A percentile compares a stretch with the other conserved stretches of the same genome.
Evolutionary conservation across 2,888 invertebrate species (phyloP).

Genomic region (Marasmarcha lunaedactyla): DNA sequence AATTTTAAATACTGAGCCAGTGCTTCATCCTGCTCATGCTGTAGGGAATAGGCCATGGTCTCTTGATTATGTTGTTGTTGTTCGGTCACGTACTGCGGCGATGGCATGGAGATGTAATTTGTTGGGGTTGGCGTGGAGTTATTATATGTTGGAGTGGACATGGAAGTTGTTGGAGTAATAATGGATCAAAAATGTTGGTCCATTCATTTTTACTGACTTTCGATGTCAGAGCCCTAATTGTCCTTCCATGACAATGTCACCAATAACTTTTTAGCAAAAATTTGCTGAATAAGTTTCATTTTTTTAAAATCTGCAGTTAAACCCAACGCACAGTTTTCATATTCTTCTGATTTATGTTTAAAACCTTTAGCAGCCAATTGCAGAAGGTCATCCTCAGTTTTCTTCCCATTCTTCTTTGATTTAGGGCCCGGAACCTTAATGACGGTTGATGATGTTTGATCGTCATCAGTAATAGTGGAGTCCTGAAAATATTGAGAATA

Average conservation of each 20-base stretch:
- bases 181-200: conserved; percentile 10
- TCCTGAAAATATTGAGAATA: too few relatives aligned
- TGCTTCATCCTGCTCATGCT: conserved; percentile 9
- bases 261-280: conserved; percentile 48
- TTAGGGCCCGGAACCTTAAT: too few relatives aligned
- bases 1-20: conserved; percentile 7
- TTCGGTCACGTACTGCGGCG: too few relatives aligned
- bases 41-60: conserved; percentile 8
- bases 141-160: conserved; percentile 13
- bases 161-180: conserved; percentile 14
- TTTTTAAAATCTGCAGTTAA: conserved; percentile 23
- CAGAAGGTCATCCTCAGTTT: too few relatives aligned
- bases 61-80: conserved; percentile 14
- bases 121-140: conserved; percentile 14
- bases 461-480: too few relatives aligned
- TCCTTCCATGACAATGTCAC: conserved; percentile 49
- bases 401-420: too few relatives aligned
- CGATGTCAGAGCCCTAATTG: conserved; percentile 46
- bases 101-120: conserved; percentile 14
- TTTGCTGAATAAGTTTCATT: conserved; percentile 46
- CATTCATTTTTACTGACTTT: conserved; percentile 28
- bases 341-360: conserved; percentile 11
- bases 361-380: not conserved
- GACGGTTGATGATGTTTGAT: too few relatives aligned
- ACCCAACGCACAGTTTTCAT: conserved; percentile 37